Conservation (phyloP, 1,140 invertebrate genomes). For the Tetramorium alpestre region DNA sequence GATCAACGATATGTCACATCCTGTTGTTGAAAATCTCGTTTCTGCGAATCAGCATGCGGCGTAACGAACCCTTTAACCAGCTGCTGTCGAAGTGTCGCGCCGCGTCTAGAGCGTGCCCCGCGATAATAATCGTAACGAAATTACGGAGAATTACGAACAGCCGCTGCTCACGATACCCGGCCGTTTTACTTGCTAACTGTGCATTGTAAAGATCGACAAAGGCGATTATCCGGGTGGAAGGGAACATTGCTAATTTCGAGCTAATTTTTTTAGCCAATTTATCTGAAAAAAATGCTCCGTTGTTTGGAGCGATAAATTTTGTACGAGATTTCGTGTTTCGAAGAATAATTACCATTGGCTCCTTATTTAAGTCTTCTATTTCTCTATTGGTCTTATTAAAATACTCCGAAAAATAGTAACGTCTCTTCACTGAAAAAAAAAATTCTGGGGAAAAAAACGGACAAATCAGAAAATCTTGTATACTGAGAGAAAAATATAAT, state of each 20-base stretch:
- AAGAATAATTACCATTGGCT: background rate
- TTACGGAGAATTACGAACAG: slow-evolving; percentile 28
- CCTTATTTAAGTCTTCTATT: background rate
- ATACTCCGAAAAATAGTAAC: background rate
- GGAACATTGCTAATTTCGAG: background rate
- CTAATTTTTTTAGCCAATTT: background rate
- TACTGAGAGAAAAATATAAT: too few species aligned
- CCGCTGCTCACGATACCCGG: slow-evolving; percentile 35
- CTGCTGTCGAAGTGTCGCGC: slow-evolving; percentile 32
- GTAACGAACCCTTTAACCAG: slow-evolving; percentile 67
- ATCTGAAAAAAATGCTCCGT: background rate
- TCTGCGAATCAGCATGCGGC: slow-evolving; percentile 35
- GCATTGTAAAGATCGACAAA: slow-evolving; percentile 9
- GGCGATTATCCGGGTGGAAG: background rate
- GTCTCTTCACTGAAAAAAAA: background rate
- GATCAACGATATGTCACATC: slow-evolving; percentile 71
- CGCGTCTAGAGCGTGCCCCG: background rate
- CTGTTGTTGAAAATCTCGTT: slow-evolving; percentile 64
- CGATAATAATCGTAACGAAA: slow-evolving; percentile 60
- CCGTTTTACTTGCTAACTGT: background rate
- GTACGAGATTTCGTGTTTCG: background rate
- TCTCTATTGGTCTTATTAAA: background rate
- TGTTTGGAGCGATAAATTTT: background rate
- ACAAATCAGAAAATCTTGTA: too few species aligned
- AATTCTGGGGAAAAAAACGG: too few species aligned